Evolutionary conservation across 1,140 invertebrate species (phyloP).

Genomic region (Caenorhabditis latens): DNA sequence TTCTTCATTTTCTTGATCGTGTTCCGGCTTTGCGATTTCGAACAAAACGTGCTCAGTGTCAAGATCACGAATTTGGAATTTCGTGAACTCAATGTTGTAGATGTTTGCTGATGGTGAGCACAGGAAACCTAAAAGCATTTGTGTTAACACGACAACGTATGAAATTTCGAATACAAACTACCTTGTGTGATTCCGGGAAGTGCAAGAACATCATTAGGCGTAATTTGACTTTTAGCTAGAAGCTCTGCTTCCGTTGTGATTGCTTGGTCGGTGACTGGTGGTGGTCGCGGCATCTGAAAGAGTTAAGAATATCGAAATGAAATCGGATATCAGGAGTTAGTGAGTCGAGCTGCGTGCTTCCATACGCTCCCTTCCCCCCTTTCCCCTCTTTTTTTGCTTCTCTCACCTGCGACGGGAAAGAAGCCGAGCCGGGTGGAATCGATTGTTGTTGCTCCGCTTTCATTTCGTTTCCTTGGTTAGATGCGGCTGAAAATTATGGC

Average conservation of each 20-base stretch:
- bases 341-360: not conserved
- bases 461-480: not conserved
- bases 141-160: not conserved
- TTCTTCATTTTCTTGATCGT: conserved; percentile 60
- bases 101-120: conserved; percentile 94
- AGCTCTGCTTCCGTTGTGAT: conserved; percentile 83
- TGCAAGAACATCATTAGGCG: conserved; percentile 75
- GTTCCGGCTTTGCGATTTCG: conserved; percentile 91
- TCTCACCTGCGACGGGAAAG: conserved; percentile 59
- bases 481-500: conserved; percentile 5
- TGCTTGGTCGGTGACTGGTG: conserved; percentile 50
- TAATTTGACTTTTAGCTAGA: conserved; percentile 68
- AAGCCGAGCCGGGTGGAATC: conserved; percentile 34
- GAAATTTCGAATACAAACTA: conserved; percentile 34
- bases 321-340: conserved; percentile 56
- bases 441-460: conserved; percentile 46
- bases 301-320: conserved; percentile 48
- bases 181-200: conserved; percentile 74
- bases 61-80: conserved; percentile 95
- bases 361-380: conserved; percentile 3
- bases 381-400: conserved; percentile 33
- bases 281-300: conserved; percentile 26
- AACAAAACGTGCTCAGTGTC: conserved; percentile 92
- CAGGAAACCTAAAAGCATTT: conserved; percentile 84
- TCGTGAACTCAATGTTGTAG: conserved; percentile 97